These are phyloP conservation scores for Drosophila rubida DNA, from an alignment of 2,888 invertebrate genomes.

Conservation along the genomic window DNA sequence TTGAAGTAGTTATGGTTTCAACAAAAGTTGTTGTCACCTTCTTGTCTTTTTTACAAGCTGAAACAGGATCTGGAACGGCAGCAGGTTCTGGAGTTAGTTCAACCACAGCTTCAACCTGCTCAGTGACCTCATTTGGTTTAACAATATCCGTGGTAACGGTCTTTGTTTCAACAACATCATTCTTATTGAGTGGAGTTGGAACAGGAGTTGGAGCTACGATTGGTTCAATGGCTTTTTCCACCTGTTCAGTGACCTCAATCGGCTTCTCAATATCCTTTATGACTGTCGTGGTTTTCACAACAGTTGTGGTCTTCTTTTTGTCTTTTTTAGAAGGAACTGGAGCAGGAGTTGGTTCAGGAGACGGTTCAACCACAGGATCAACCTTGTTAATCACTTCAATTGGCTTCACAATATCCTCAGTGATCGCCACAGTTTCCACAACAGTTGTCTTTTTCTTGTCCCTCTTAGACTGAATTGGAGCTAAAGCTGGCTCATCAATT, in stretches of 20 bases:
- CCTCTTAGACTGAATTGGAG: background rate
- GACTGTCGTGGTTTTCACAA: slow-evolving; percentile 21
- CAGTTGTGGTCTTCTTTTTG: slow-evolving; percentile 15
- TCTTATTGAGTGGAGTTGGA: background rate
- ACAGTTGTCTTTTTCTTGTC: slow-evolving; percentile 8
- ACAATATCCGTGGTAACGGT: background rate
- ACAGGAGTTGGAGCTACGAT: background rate
- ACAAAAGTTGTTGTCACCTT: slow-evolving; percentile 1
- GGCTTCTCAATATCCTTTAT: background rate
- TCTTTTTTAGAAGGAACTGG: background rate
- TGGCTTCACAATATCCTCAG: background rate
- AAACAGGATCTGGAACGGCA: background rate
- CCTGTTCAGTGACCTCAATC: background rate
- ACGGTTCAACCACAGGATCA: background rate
- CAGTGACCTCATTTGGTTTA: background rate
- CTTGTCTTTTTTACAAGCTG: slow-evolving; percentile 2
- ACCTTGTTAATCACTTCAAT: background rate
- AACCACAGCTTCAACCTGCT: background rate
- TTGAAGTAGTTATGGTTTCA: slow-evolving; percentile 4
- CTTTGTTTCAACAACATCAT: slow-evolving; percentile 16
- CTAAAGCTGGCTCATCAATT: background rate
- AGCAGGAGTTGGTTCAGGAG: background rate
- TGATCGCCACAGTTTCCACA: slow-evolving; percentile 4
- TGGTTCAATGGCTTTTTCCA: background rate
- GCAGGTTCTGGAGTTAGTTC: slow-evolving; percentile 5